Percentiles rank a stretch among this genome's conserved stretches.
Evolutionary conservation across 1,140 invertebrate genomes (phyloP).

Genomic region (Drosophila yakuba): DNA sequence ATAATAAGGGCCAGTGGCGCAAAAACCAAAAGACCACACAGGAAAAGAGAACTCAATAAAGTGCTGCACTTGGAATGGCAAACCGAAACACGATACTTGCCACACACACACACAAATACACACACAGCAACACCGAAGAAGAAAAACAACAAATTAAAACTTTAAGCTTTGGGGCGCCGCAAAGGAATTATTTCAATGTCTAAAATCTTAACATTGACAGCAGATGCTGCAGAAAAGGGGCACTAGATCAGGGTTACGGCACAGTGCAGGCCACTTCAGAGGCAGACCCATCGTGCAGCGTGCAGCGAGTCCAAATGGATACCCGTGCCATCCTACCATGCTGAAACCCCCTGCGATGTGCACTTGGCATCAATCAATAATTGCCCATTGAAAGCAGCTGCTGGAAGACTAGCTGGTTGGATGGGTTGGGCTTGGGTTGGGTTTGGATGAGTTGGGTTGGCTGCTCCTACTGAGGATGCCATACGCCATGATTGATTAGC

Average conservation of each 20-base stretch:
- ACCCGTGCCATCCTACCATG: not conserved
- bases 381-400: slow-evolving; percentile 79
- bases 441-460: slow-evolving; percentile 7
- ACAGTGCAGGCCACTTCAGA: slow-evolving; percentile 61
- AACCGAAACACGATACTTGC: slow-evolving; percentile 15
- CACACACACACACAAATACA: not conserved
- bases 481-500: slow-evolving; percentile 77
- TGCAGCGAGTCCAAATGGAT: no score
- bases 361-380: slow-evolving; percentile 82
- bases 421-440: no score
- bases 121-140: not conserved
- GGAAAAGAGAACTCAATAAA: slow-evolving; percentile 38
- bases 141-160: slow-evolving; percentile 57
- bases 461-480: slow-evolving; percentile 9
- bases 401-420: slow-evolving; percentile 49
- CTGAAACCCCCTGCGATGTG: slow-evolving; percentile 36
- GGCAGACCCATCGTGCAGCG: slow-evolving; percentile 1
- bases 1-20: slow-evolving; percentile 18
- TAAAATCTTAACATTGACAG: slow-evolving; percentile 80
- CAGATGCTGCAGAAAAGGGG: slow-evolving; percentile 65
- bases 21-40: slow-evolving; percentile 29
- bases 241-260: slow-evolving; percentile 76
- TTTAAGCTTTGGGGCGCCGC: slow-evolving; percentile 48
- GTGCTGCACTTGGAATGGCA: slow-evolving; percentile 21
- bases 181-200: slow-evolving; percentile 75